These are phyloP conservation scores for Ectropis grisescens DNA, from an alignment of 1,140 invertebrate species.

Conservation along the genomic window DNA sequence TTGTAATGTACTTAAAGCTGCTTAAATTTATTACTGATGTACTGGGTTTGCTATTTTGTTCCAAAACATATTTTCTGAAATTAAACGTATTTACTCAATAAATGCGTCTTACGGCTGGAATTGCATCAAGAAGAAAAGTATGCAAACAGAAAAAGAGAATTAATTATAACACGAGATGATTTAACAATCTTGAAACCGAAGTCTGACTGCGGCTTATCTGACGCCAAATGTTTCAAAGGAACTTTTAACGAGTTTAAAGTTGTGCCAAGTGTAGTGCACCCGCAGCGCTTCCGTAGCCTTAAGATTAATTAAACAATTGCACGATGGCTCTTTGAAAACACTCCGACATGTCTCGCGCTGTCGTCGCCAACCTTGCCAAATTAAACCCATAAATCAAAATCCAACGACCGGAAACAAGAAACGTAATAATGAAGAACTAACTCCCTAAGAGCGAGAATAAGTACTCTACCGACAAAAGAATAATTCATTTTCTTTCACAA, in stretches of 20 bases:
- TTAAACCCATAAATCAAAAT: constrained; percentile 69
- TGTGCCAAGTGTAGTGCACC: constrained; percentile 63
- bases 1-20: too few species aligned
- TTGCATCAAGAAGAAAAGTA: too few species aligned
- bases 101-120: too few species aligned
- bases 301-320: constrained; percentile 70
- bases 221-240: constrained; percentile 68
- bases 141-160: too few species aligned
- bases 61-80: too few species aligned
- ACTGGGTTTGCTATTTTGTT: too few species aligned
- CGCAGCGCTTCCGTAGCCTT: constrained; percentile 50
- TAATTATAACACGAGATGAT: constrained; percentile 66
- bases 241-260: constrained; percentile 70
- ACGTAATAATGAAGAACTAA: constrained; percentile 60
- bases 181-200: constrained; percentile 62
- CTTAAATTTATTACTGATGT: too few species aligned
- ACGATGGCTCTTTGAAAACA: constrained; percentile 66
- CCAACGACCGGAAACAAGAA: constrained; percentile 57
- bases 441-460: constrained; percentile 30
- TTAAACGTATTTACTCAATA: too few species aligned
- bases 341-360: constrained; percentile 66
- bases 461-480: constrained; percentile 21
- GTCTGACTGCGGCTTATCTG: constrained; percentile 63
- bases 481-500: constrained; percentile 20
- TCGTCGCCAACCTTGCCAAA: constrained; percentile 65